These are phyloP conservation scores for Smutsia gigantea DNA, from an alignment of 2,797 vertebrate genomes.

Conservation along the genomic window DNA sequence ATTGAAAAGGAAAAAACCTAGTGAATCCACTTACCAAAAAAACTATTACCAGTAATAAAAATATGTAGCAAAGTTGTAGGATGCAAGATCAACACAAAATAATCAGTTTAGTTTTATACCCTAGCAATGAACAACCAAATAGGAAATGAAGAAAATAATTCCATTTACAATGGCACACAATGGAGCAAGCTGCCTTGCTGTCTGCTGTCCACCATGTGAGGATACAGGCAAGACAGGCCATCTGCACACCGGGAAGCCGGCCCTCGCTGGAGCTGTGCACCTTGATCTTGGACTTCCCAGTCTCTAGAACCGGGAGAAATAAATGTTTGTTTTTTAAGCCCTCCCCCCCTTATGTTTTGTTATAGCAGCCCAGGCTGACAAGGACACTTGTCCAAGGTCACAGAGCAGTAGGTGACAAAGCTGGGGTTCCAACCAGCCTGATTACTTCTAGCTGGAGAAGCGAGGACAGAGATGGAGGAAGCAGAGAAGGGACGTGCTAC, in stretches of 20 bases:
- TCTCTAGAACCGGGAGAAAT: not conserved
- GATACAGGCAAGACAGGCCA: not conserved
- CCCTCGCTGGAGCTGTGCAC: not conserved
- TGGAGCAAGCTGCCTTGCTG: not conserved
- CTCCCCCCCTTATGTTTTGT: not conserved
- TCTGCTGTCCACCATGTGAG: accelerated
- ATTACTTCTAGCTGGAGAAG: not conserved
- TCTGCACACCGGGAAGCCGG: not conserved
- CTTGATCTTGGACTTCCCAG: not conserved
- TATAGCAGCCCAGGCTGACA: not conserved
- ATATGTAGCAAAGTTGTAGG: not conserved
- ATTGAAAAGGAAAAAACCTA: not conserved
- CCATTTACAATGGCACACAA: not conserved
- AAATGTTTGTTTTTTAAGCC: not conserved
- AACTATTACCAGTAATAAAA: not conserved
- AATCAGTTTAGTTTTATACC: not conserved
- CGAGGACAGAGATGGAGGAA: accelerated
- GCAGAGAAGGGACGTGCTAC: not conserved
- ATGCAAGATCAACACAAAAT: not conserved
- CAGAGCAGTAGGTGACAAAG: not conserved
- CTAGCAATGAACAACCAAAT: not conserved
- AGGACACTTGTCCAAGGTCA: not conserved
- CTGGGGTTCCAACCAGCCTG: not conserved
- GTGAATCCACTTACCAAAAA: not conserved
- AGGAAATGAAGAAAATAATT: not conserved